Percentiles rank a stretch among this genome's conserved stretches.
Evolutionary conservation across 2,113 vertebrate species (phyloP).

Genomic region (Ranitomeya imitator): DNA sequence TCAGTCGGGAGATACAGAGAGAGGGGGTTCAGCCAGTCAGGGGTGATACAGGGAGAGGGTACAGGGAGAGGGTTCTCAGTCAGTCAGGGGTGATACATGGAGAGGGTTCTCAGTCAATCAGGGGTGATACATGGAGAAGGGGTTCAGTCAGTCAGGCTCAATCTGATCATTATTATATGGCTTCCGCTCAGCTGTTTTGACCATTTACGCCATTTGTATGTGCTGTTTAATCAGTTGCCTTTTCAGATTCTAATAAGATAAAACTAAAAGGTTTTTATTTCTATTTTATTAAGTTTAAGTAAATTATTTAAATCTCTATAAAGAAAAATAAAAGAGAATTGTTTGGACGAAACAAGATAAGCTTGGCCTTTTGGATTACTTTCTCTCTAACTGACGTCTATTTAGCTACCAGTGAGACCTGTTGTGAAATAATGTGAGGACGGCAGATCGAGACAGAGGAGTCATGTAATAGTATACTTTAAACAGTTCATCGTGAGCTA

Average conservation of each 20-base stretch:
- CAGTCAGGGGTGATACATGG: too few relatives aligned
- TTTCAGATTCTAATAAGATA: neutral
- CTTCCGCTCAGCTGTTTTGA: neutral
- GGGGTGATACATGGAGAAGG: too few relatives aligned
- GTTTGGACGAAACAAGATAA: neutral
- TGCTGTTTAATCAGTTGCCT: neutral
- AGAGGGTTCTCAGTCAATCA: too few relatives aligned
- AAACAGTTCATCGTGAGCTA: neutral
- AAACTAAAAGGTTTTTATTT: too few relatives aligned
- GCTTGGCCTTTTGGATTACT: neutral
- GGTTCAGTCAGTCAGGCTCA: neutral
- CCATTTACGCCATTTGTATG: neutral
- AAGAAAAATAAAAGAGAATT: too few relatives aligned
- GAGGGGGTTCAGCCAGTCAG: too few relatives aligned
- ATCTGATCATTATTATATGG: neutral
- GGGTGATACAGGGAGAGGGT: too few relatives aligned
- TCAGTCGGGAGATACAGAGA: too few relatives aligned
- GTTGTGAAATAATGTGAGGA: neutral
- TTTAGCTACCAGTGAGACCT: neutral
- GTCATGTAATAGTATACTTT: conserved; percentile 12
- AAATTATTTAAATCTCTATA: too few relatives aligned
- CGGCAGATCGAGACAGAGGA: neutral
- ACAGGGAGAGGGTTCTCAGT: too few relatives aligned
- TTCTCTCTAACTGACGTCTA: neutral
- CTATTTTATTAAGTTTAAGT: too few relatives aligned